Evolutionary conservation across 2,797 vertebrate genomes (phyloP).

Genomic region (Pteropus rufus): DNA sequence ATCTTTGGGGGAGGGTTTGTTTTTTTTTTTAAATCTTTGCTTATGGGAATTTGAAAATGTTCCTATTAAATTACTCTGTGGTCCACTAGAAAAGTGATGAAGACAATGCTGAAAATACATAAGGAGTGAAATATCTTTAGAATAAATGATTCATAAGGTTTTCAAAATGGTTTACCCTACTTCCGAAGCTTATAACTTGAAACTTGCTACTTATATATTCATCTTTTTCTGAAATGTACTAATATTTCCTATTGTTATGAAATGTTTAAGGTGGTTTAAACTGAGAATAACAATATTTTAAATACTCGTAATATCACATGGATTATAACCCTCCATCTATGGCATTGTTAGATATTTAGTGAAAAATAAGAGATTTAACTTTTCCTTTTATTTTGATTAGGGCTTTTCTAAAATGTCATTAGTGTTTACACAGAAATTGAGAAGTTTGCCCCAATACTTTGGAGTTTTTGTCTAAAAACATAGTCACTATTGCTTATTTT

Average conservation of each 20-base stretch:
- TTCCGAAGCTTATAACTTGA: slow-evolving; percentile 52
- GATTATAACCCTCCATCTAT: neutral
- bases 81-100: neutral
- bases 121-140: slow-evolving; percentile 12
- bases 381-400: slow-evolving; percentile 13
- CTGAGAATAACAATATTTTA: slow-evolving; percentile 10
- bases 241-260: slow-evolving; percentile 30
- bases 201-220: slow-evolving; percentile 32
- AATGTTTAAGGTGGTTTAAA: slow-evolving; percentile 32
- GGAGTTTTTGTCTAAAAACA: neutral
- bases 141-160: slow-evolving; percentile 15
- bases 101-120: neutral
- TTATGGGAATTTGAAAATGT: slow-evolving; percentile 57
- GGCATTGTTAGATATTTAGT: slow-evolving; percentile 11
- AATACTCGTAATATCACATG: neutral
- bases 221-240: slow-evolving; percentile 57
- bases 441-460: slow-evolving; percentile 1
- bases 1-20: neutral
- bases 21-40: neutral
- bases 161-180: slow-evolving; percentile 34
- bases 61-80: neutral
- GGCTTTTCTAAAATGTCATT: neutral
- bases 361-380: neutral
- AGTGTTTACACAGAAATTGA: neutral
- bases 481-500: neutral